A percentile compares a stretch with the other conserved stretches of the same genome.
Evolutionary conservation across 2,113 vertebrate genomes (phyloP).

Genomic region (Paramormyrops kingsleyae): DNA sequence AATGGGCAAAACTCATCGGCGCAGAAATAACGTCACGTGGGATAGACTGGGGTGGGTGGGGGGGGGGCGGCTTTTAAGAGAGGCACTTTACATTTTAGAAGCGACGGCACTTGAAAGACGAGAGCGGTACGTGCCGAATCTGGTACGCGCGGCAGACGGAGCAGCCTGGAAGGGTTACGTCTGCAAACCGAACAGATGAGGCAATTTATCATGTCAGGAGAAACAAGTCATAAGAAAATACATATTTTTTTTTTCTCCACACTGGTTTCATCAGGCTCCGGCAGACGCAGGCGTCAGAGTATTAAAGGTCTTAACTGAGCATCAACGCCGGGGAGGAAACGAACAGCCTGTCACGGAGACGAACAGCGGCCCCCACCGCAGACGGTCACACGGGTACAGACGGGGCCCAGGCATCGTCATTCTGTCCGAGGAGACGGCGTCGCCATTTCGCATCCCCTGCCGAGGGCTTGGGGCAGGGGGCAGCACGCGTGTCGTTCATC

Average conservation of each 20-base stretch:
- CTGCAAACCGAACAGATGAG: not conserved
- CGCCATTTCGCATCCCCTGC: slow-evolving; percentile 35
- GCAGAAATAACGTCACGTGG: not conserved
- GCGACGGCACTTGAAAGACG: not conserved
- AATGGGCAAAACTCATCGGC: not conserved
- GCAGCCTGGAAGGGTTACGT: not conserved
- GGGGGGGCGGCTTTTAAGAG: not conserved
- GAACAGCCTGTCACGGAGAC: not conserved
- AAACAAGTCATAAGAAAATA: not conserved
- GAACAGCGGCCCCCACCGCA: too few relatives aligned
- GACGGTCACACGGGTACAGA: not conserved
- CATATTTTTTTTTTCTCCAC: not conserved
- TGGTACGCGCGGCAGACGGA: not conserved
- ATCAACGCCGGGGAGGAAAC: not conserved
- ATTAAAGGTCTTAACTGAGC: not conserved
- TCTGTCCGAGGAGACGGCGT: slow-evolving; percentile 28
- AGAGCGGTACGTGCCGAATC: not conserved
- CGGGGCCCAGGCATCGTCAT: slow-evolving; percentile 32
- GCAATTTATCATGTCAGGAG: slow-evolving; percentile 4
- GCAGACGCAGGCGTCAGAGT: not conserved
- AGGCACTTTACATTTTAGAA: not conserved
- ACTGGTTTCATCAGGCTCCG: not conserved
- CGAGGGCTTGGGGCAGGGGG: slow-evolving; percentile 31
- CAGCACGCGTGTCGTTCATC: slow-evolving; percentile 68
- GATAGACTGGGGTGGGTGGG: not conserved